Percentiles rank a stretch among this genome's conserved stretches.
These are phyloP conservation scores for Leucophenga varia DNA, from an alignment of 1,140 invertebrate species.

Conservation along the genomic window DNA sequence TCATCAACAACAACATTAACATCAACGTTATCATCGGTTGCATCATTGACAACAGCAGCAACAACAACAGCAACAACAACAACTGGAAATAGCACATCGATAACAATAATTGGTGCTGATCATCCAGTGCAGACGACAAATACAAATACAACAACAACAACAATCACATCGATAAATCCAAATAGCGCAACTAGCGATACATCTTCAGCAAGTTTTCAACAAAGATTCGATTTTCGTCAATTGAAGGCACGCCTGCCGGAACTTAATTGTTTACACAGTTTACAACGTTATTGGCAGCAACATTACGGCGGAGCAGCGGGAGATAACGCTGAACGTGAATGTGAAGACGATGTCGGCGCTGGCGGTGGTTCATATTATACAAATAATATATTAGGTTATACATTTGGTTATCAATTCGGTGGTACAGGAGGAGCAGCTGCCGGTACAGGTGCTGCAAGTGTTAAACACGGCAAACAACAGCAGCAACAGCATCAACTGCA, in stretches of 20 bases:
- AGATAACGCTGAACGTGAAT: constrained; percentile 11
- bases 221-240: constrained; percentile 47
- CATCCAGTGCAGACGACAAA: too few species aligned
- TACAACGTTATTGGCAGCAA: constrained; percentile 50
- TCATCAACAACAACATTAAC: constrained; percentile 11
- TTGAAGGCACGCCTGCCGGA: constrained; percentile 47
- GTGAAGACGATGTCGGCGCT: constrained; percentile 26
- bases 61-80: constrained; percentile 37
- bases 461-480: too few species aligned
- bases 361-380: constrained; percentile 45
- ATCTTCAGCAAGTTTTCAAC: constrained; percentile 48
- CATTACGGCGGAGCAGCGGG: constrained; percentile 8
- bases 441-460: too few species aligned
- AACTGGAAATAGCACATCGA: constrained; percentile 19
- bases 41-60: constrained; percentile 15
- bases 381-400: constrained; percentile 54
- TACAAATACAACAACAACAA: constrained; percentile 10
- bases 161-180: constrained; percentile 2
- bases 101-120: constrained; percentile 24
- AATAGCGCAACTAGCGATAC: constrained; percentile 38
- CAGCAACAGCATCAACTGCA: too few species aligned
- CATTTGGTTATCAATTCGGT: constrained; percentile 46
- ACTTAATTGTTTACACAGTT: constrained; percentile 43
- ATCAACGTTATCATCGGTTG: constrained; percentile 9
- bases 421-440: constrained; percentile 30